Evolutionary conservation across 2,113 vertebrate genomes (phyloP).

Genomic region (Hirundichthys speculiger): DNA sequence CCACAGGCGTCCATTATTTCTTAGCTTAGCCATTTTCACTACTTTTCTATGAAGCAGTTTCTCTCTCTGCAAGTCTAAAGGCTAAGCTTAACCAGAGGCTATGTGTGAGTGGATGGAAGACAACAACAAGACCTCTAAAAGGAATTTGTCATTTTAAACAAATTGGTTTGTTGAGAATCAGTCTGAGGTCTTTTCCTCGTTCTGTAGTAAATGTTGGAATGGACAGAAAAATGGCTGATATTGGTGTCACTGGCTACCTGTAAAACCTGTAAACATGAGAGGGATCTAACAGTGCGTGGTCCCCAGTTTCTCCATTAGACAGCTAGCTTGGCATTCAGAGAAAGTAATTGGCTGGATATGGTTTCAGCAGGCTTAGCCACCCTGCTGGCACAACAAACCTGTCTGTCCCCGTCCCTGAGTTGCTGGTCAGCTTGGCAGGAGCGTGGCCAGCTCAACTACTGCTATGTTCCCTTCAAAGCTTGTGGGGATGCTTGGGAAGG

Average conservation of each 20-base stretch:
- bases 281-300: conserved; percentile 64
- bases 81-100: conserved; percentile 76
- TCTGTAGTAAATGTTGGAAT: conserved; percentile 48
- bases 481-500: conserved; percentile 64
- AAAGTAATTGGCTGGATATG: conserved; percentile 80
- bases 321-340: conserved; percentile 69
- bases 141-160: conserved; percentile 74
- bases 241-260: conserved; percentile 51
- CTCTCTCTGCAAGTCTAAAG: conserved; percentile 70
- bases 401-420: conserved; percentile 64
- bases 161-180: conserved; percentile 69
- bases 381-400: conserved; percentile 77
- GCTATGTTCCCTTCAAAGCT: conserved; percentile 72
- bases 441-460: conserved; percentile 59
- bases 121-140: conserved; percentile 65
- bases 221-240: conserved; percentile 17
- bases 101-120: conserved; percentile 61
- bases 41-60: conserved; percentile 46
- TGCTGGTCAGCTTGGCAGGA: conserved; percentile 70
- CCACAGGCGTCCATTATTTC: conserved; percentile 54
- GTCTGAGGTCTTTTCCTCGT: conserved; percentile 36
- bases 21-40: conserved; percentile 55
- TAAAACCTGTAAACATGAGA: conserved; percentile 44
- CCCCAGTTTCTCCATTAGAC: conserved; percentile 80
- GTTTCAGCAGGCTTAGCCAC: conserved; percentile 80